A percentile compares a stretch with the other conserved stretches of the same genome.
phyloP scores from a whole-genome alignment of 2,888 invertebrate genomes.

The Tenthredo distinguenda region DNA sequence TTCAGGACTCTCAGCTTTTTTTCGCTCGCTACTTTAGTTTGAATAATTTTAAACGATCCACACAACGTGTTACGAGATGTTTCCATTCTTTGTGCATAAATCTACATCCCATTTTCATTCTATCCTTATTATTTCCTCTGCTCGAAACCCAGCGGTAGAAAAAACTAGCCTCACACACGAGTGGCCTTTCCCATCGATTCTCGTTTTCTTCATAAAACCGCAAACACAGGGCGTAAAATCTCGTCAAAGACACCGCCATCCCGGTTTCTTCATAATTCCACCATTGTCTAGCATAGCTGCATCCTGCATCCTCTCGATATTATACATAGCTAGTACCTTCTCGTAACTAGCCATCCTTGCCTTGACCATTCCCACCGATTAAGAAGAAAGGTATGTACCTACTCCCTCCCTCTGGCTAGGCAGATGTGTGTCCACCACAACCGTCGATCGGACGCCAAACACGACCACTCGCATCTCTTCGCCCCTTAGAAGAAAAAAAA shows the following conservation, averaged over 20 bases:
- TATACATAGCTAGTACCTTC: background rate
- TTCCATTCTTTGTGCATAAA: background rate
- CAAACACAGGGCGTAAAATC: constrained; percentile 23
- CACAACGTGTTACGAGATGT: background rate
- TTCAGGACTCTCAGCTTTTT: constrained; percentile 47
- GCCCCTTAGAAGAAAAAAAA: constrained; percentile 61
- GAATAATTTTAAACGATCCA: background rate
- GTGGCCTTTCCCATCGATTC: background rate
- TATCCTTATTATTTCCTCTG: background rate
- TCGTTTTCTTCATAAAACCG: background rate
- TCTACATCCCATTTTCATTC: background rate
- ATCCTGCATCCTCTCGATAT: background rate
- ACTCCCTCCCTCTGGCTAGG: constrained; percentile 40
- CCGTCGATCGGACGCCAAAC: constrained; percentile 54
- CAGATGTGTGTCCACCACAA: constrained; percentile 69
- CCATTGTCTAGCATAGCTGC: background rate
- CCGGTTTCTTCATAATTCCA: background rate
- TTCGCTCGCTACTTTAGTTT: background rate
- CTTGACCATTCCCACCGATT: constrained; percentile 45
- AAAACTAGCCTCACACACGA: background rate
- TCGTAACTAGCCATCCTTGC: background rate
- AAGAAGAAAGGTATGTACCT: constrained; percentile 16
- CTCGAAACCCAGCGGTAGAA: background rate
- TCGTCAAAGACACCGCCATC: constrained; percentile 17
- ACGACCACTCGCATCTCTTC: background rate